A percentile compares a stretch with the other conserved stretches of the same genome.
phyloP scores from a whole-genome alignment of 30 jellyfish, hydroid and myxozoan species.

The Aurelia aurita region DNA sequence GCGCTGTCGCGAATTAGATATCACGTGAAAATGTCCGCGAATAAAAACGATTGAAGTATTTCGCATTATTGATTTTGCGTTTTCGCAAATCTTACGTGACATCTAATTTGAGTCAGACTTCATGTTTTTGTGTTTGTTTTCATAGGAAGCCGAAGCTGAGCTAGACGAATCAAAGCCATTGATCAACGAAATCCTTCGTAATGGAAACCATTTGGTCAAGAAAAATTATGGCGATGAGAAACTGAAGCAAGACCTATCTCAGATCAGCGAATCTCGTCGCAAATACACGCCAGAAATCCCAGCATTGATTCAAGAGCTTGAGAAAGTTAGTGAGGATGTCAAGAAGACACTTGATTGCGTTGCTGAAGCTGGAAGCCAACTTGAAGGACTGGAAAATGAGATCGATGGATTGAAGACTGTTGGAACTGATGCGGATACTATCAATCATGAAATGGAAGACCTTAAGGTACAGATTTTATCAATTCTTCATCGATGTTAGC shows the following conservation, averaged over 20 bases:
- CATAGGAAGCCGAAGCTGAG: constrained; percentile 71
- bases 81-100: no score
- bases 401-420: constrained; percentile 81
- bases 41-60: no score
- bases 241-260: constrained; percentile 11
- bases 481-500: no score
- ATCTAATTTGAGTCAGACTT: no score
- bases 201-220: constrained; percentile 70
- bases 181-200: constrained; percentile 69
- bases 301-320: constrained; percentile 62
- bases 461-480: constrained; percentile 43
- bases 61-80: no score
- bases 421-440: constrained; percentile 86
- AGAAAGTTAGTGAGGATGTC: constrained; percentile 44
- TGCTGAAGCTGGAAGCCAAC: constrained; percentile 52
- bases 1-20: no score
- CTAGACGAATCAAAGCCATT: constrained; percentile 66
- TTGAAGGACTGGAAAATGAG: constrained; percentile 57
- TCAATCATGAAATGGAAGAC: constrained; percentile 79
- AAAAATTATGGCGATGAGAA: constrained; percentile 60
- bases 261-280: constrained; percentile 19
- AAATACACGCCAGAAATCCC: constrained; percentile 44
- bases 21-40: no score
- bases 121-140: not conserved
- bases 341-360: constrained; percentile 50